Conservation (phyloP, 2,113 vertebrate species). For the Ictidomys tridecemlineatus region DNA sequence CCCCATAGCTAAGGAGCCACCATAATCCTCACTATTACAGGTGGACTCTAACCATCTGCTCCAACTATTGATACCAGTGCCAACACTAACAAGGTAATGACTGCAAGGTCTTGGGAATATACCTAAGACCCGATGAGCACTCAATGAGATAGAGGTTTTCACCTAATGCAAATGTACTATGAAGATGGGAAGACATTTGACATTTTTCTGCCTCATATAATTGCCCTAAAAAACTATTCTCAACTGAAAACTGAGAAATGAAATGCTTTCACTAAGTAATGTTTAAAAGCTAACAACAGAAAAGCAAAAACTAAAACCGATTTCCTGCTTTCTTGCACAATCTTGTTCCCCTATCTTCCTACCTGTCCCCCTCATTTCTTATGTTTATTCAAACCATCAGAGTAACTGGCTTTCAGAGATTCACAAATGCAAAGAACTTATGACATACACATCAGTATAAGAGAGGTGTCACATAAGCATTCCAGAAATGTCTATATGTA, state of each 20-base stretch:
- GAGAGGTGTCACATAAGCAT: neutral
- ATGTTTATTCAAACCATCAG: neutral
- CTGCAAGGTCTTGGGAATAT: neutral
- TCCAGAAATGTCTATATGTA: neutral
- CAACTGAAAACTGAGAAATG: neutral
- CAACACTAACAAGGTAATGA: neutral
- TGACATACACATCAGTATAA: neutral
- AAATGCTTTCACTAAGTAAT: neutral
- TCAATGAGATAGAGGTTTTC: neutral
- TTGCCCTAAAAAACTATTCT: neutral
- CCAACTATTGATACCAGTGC: neutral
- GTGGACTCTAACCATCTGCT: neutral
- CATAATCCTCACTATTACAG: neutral
- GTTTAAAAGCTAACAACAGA: neutral
- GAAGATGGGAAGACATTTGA: neutral
- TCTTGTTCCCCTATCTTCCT: neutral
- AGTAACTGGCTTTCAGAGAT: neutral
- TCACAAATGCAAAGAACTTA: neutral
- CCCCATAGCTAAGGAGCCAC: neutral
- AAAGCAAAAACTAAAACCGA: neutral
- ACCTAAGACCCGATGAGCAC: neutral
- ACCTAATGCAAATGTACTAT: neutral
- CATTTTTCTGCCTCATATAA: neutral
- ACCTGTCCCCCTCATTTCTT: neutral
- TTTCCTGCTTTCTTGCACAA: no score